These are phyloP conservation scores for Perdita meconis DNA, from an alignment of 2,888 invertebrate genomes.

Conservation along the genomic window DNA sequence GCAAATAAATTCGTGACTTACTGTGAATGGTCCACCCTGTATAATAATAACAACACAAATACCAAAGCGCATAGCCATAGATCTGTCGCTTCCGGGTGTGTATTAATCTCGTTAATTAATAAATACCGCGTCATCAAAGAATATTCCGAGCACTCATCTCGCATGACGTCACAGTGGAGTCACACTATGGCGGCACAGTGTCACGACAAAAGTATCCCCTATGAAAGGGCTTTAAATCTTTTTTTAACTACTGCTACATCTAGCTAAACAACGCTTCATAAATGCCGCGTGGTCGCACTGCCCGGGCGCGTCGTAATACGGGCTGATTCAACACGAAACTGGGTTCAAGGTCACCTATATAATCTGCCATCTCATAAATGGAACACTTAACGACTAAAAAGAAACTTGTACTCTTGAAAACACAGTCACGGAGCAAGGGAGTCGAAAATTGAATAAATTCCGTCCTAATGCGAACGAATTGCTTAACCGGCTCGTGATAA, in stretches of 20 bases:
- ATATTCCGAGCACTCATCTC: too few species aligned
- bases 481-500: background rate
- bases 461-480: background rate
- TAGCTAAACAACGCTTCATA: background rate
- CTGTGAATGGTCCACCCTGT: too few species aligned
- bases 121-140: too few species aligned
- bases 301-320: slow-evolving; percentile 34
- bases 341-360: slow-evolving; percentile 53
- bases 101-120: too few species aligned
- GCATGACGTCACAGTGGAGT: too few species aligned
- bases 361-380: slow-evolving; percentile 4
- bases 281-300: background rate
- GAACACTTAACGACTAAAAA: slow-evolving; percentile 30
- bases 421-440: background rate
- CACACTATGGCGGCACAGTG: too few species aligned
- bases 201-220: too few species aligned
- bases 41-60: too few species aligned
- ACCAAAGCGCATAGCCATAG: too few species aligned
- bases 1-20: too few species aligned
- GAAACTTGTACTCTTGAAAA: slow-evolving; percentile 3
- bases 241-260: background rate
- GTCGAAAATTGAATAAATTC: slow-evolving; percentile 1
- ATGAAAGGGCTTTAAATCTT: too few species aligned
- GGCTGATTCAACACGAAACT: slow-evolving; percentile 45
- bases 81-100: too few species aligned